Percentiles rank a stretch among this genome's conserved stretches.
phyloP scores from a whole-genome alignment of 2,797 vertebrate genomes.

The Enteromius viviparus region DNA sequence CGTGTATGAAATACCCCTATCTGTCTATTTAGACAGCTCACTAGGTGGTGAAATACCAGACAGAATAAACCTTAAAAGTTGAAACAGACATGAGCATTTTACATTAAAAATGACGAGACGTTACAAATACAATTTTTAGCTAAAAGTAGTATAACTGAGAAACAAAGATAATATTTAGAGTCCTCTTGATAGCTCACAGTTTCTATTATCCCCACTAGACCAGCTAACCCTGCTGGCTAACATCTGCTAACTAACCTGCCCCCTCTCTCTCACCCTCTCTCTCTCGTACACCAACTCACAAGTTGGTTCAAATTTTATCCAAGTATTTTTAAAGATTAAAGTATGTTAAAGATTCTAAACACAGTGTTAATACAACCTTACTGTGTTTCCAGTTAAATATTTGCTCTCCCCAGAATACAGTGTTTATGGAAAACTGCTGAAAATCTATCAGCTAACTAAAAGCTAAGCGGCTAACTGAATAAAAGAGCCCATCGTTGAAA shows the following conservation, averaged over 20 bases:
- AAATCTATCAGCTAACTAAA: conserved; percentile 43
- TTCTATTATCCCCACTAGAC: not conserved
- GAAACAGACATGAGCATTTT: not conserved
- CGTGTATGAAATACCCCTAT: not conserved
- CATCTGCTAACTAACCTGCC: conserved; percentile 39
- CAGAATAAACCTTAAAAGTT: not conserved
- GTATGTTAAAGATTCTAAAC: conserved; percentile 12
- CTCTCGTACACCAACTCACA: conserved; percentile 14
- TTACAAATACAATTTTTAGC: not conserved
- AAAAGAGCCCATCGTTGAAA: conserved; percentile 50
- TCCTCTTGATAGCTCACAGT: not conserved
- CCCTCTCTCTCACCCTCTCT: not conserved
- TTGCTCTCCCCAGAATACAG: not conserved
- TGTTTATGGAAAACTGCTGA: conserved; percentile 18
- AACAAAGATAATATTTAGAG: not conserved
- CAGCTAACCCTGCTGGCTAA: conserved; percentile 38
- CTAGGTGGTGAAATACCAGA: not conserved
- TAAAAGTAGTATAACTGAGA: not conserved
- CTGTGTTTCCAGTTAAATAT: not conserved
- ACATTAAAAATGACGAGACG: not conserved
- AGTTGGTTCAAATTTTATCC: not conserved
- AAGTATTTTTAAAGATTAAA: not conserved
- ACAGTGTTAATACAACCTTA: not conserved
- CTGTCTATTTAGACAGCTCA: not conserved
- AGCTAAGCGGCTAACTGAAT: conserved; percentile 54